Evolutionary conservation across 53 echinoderm and acorn worm species (phyloP).

Genomic region (Crossaster papposus): DNA sequence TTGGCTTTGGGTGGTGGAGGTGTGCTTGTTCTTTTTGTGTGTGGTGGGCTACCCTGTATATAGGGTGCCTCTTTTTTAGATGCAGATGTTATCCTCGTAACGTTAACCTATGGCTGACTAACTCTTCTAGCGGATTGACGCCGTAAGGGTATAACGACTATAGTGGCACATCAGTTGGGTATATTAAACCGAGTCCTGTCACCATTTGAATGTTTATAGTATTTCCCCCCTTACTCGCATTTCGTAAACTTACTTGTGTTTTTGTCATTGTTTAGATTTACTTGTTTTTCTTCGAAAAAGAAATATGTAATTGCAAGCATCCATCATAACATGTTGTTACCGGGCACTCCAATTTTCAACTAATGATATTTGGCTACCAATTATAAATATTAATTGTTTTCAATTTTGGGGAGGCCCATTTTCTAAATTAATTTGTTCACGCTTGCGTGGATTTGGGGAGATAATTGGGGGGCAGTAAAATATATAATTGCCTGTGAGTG

Average conservation of each 20-base stretch:
- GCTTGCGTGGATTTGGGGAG: constrained; percentile 15
- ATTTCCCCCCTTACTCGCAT: background rate
- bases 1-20: no score
- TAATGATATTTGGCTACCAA: background rate
- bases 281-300: background rate
- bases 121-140: no score
- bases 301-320: background rate
- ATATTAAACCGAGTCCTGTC: background rate
- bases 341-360: background rate
- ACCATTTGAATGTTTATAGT: no score
- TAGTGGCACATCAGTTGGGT: no score
- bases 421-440: constrained; percentile 4
- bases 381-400: constrained; percentile 9
- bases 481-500: background rate
- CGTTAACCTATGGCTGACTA: no score
- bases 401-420: background rate
- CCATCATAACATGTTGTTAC: background rate
- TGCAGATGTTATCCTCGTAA: no score
- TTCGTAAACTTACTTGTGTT: background rate
- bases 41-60: no score
- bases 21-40: no score
- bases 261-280: background rate
- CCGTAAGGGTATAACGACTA: no score
- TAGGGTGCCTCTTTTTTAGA: no score
- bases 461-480: background rate